These are phyloP conservation scores for Torymus auratus DNA, from an alignment of 2,888 invertebrate genomes.

Conservation along the genomic window DNA sequence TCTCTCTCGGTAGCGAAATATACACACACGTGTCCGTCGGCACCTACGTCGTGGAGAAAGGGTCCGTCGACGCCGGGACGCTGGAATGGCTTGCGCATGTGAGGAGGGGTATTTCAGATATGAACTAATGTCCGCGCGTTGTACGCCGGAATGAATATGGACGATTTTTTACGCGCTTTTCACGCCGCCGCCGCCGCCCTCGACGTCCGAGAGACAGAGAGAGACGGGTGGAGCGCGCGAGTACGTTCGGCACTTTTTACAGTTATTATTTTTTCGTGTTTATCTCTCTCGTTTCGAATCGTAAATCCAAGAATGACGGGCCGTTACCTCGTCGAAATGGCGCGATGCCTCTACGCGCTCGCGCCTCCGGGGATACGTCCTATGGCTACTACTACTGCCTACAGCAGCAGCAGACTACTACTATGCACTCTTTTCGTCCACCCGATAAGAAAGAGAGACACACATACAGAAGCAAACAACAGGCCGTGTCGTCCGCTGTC, in stretches of 20 bases:
- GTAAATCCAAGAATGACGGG: constrained; percentile 66
- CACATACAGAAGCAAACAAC: neutral
- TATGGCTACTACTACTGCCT: too few relatives aligned
- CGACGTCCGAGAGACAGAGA: neutral
- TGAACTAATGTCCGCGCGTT: constrained; percentile 47
- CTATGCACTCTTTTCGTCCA: too few relatives aligned
- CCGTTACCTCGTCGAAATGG: constrained; percentile 57
- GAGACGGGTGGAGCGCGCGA: constrained; percentile 33
- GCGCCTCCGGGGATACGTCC: neutral
- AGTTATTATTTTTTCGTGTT: constrained; percentile 71
- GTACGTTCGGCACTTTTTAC: constrained; percentile 64
- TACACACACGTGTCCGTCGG: too few relatives aligned
- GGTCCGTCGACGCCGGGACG: neutral
- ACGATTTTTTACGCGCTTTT: constrained; percentile 65
- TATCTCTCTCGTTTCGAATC: constrained; percentile 66
- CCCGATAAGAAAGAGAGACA: constrained; percentile 43
- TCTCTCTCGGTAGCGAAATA: too few relatives aligned
- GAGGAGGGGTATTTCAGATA: constrained; percentile 40
- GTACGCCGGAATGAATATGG: constrained; percentile 57
- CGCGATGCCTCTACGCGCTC: constrained; percentile 8
- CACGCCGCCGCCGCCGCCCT: constrained; percentile 38
- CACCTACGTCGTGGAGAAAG: too few relatives aligned
- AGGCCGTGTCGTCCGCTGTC: neutral
- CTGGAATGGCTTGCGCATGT: neutral
- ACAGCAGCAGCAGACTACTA: too few relatives aligned